Evolutionary conservation across 2,113 vertebrate genomes (phyloP).

Genomic region (Glareola pratincola): DNA sequence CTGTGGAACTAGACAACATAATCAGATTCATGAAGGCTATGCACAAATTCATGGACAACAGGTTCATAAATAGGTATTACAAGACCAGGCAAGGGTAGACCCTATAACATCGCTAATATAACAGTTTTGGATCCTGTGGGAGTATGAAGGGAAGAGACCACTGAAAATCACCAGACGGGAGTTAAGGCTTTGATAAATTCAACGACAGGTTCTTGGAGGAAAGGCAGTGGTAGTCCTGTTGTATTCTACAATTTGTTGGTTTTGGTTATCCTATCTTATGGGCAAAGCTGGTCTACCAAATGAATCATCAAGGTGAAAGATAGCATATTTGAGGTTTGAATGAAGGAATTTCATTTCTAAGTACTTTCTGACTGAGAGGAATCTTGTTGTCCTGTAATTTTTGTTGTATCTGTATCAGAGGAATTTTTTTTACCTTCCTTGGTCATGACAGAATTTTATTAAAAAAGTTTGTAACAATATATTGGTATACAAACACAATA

Average conservation of each 20-base stretch:
- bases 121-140: background rate
- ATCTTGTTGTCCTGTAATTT: background rate
- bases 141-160: background rate
- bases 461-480: background rate
- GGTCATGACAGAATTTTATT: background rate
- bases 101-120: background rate
- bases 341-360: background rate
- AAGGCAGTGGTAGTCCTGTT: background rate
- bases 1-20: background rate
- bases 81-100: background rate
- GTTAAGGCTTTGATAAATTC: background rate
- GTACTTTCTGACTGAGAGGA: background rate
- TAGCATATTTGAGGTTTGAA: background rate
- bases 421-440: background rate
- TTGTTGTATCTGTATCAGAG: background rate
- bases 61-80: background rate
- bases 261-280: background rate
- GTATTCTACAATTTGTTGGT: background rate
- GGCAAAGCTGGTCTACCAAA: background rate
- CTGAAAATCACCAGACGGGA: background rate
- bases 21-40: background rate
- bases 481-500: background rate
- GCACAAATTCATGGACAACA: background rate
- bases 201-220: background rate
- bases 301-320: background rate